These are phyloP conservation scores for Periophthalmodon schlosseri DNA, from an alignment of 2,113 vertebrate genomes.

Conservation along the genomic window DNA sequence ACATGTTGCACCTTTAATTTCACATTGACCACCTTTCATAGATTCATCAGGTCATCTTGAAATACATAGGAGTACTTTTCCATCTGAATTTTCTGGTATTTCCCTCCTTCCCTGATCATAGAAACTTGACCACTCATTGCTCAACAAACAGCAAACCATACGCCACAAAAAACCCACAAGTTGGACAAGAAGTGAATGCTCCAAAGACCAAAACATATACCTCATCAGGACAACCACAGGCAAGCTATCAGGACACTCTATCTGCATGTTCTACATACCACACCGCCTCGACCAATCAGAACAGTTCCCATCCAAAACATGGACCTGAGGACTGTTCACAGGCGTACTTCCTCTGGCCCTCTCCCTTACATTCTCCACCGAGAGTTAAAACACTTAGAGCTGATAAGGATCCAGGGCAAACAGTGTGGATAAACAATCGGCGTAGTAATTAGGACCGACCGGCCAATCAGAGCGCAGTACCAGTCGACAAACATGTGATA, in stretches of 20 bases:
- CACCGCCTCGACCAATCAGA: constrained; percentile 53
- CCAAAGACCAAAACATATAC: constrained; percentile 23
- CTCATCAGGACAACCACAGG: constrained; percentile 42
- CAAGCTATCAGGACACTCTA: constrained; percentile 43
- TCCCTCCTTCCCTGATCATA: constrained; percentile 2
- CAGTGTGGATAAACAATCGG: constrained; percentile 72
- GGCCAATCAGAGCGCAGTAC: constrained; percentile 60
- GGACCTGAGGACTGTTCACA: constrained; percentile 47
- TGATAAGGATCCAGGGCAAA: constrained; percentile 75
- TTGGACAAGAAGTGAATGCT: constrained; percentile 8
- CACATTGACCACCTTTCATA: too few relatives aligned
- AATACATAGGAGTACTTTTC: not conserved
- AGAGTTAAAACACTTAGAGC: constrained; percentile 73
- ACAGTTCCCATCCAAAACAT: constrained; percentile 61
- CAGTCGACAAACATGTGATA: constrained; percentile 62
- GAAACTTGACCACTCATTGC: constrained; percentile 22
- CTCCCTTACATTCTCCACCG: constrained; percentile 73
- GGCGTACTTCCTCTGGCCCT: constrained; percentile 63
- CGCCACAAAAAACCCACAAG: constrained; percentile 14
- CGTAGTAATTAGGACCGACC: constrained; percentile 67
- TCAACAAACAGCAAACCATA: constrained; percentile 20
- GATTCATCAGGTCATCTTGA: too few relatives aligned
- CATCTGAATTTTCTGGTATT: not conserved
- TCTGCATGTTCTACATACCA: constrained; percentile 66
- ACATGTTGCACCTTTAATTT: too few relatives aligned